phyloP scores from a whole-genome alignment of 2,113 vertebrate genomes.

The Cairina moschata region DNA sequence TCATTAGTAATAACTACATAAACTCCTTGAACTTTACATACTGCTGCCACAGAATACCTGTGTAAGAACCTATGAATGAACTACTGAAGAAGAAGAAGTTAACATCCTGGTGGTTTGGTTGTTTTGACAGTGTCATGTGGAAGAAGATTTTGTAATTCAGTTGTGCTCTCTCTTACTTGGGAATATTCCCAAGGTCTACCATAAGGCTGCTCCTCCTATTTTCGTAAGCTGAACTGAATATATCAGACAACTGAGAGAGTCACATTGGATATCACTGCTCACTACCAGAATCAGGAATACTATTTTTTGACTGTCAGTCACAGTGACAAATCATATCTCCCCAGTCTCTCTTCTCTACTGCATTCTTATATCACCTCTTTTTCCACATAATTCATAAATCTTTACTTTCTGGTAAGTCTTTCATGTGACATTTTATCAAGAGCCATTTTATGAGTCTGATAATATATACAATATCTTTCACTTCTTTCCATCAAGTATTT shows the following conservation, averaged over 20 bases:
- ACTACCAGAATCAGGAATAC: neutral
- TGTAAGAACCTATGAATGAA: neutral
- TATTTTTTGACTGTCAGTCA: conserved; percentile 61
- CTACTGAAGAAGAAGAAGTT: neutral
- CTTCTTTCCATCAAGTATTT: neutral
- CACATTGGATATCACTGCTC: conserved; percentile 19
- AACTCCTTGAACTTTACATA: neutral
- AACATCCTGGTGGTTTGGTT: neutral
- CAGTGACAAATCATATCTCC: conserved; percentile 54
- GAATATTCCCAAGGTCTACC: neutral
- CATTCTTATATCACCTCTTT: conserved; percentile 53
- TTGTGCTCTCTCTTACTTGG: neutral
- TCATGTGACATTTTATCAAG: conserved; percentile 47
- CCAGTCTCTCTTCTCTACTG: neutral
- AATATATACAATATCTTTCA: conserved; percentile 7
- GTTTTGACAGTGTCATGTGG: neutral
- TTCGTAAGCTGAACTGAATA: neutral
- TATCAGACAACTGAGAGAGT: conserved; percentile 10
- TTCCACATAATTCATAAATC: conserved; percentile 56
- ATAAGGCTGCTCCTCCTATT: neutral
- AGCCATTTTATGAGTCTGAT: conserved; percentile 44
- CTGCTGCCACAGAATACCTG: neutral
- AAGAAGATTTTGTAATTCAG: neutral
- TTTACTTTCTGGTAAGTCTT: conserved; percentile 37
- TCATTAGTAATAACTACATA: neutral